phyloP scores from a whole-genome alignment of 1,140 invertebrate genomes.

The Helicoverpa armigera region DNA sequence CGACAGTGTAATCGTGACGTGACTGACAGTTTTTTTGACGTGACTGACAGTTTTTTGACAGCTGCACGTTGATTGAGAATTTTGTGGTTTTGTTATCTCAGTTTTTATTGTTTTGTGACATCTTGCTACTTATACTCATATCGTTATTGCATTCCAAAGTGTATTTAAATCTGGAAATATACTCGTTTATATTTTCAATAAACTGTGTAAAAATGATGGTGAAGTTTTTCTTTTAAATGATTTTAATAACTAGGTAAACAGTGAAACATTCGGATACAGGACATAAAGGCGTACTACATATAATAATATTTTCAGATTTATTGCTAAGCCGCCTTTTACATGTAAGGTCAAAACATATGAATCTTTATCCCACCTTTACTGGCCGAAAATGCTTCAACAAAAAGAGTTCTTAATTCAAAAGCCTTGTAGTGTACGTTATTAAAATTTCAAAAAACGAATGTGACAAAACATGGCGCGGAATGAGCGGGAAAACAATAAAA shows the following conservation, averaged over 20 bases:
- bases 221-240: too few species aligned
- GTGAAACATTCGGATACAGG: too few species aligned
- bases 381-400: background rate
- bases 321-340: too few species aligned
- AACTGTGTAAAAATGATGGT: too few species aligned
- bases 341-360: too few species aligned
- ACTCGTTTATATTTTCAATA: too few species aligned
- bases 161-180: too few species aligned
- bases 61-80: background rate
- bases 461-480: constrained; percentile 30
- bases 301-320: too few species aligned
- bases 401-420: constrained; percentile 13
- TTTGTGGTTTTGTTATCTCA: background rate
- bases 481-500: constrained; percentile 40
- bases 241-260: too few species aligned
- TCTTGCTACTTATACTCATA: too few species aligned
- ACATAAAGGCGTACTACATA: too few species aligned
- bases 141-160: too few species aligned
- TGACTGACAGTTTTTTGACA: background rate
- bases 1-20: background rate
- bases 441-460: constrained; percentile 42
- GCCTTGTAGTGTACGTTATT: constrained; percentile 40
- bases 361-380: background rate
- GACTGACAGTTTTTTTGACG: background rate
- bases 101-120: background rate